A percentile compares a stretch with the other conserved stretches of the same genome.
Conservation (phyloP, 1,140 invertebrate species). For the Thaumatotibia leucotreta region DNA sequence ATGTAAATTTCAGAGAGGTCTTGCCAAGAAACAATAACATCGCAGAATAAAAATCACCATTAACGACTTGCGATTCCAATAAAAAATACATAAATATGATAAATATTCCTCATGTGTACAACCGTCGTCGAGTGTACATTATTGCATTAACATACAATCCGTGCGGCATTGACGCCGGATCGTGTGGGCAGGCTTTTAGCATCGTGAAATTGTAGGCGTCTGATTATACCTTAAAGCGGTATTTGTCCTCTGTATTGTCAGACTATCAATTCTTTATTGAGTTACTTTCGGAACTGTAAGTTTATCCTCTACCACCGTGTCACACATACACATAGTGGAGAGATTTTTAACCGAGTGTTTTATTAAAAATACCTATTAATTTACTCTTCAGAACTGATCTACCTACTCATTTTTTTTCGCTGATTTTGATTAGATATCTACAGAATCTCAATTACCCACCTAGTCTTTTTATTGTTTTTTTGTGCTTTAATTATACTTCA, state of each 20-base stretch:
- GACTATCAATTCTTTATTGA: too few relatives aligned
- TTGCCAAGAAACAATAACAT: not conserved
- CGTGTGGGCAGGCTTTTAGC: slow-evolving; percentile 7
- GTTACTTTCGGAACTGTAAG: too few relatives aligned
- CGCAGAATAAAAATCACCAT: not conserved
- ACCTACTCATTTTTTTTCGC: too few relatives aligned
- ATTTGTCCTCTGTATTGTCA: not conserved
- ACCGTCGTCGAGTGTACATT: not conserved
- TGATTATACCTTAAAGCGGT: not conserved
- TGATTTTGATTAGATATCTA: too few relatives aligned
- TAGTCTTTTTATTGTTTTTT: slow-evolving; percentile 23
- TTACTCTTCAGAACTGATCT: too few relatives aligned
- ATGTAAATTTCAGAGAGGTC: not conserved
- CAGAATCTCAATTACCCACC: too few relatives aligned
- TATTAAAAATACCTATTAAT: too few relatives aligned
- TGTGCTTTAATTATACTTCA: slow-evolving; percentile 23
- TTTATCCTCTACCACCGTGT: too few relatives aligned
- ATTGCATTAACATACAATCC: slow-evolving; percentile 19
- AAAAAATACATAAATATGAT: not conserved
- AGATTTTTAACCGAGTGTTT: too few relatives aligned
- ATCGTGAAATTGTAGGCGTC: slow-evolving; percentile 4
- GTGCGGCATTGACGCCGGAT: slow-evolving; percentile 20
- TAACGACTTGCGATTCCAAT: not conserved
- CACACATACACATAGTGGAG: too few relatives aligned
- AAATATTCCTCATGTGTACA: not conserved